Base-by-base conservation (phyloP, 2,113 vertebrate species). In the Ophthalmolycus amberensis region DNA sequence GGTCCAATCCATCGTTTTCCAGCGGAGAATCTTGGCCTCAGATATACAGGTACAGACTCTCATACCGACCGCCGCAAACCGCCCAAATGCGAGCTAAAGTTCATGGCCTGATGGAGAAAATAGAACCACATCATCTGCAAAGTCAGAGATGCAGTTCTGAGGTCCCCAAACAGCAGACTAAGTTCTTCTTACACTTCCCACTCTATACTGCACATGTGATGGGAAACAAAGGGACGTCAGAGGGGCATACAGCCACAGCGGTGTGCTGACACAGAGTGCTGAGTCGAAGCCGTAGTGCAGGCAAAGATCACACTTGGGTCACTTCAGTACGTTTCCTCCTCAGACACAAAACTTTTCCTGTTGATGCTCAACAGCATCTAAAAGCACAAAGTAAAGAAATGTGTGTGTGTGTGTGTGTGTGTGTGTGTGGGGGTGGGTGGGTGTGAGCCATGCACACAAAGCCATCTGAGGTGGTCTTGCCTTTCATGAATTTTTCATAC, bases 401-500 rank as follows among this genome's bases (percentile, higher is more conserved):
- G 20, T 1, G 50, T 71, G 72, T 71, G 52, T 76, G 50, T 44
- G 59, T 37, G 27, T 69, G 18, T 18, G 22, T 46, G 25, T n/a
- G n/a, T n/a, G n/a, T n/a, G n/a, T n/a, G n/a, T n/a, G n/a, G n/a
- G n/a, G n/a, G n/a, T n/a, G n/a, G n/a, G n/a, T n/a, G n/a, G n/a
- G 22, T 34, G 37, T 67, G 25, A 11, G 32, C 5, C 32, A 9
- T 40, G 52, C 15, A 40, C n/a, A 22, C 27, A 7, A 38, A 65
- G 32, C 62, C 32, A 18, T n/a, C 50, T 67, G 32, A 42, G 25
- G 37, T 22, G 14, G 22, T 2, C 15, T 5, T 40, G 42, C 18
- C 42, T 32, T 59, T 62, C 15, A 76, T 70, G 48, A 69, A 64
- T 85, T 52, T 76, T 88, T 82, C 40, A 79, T 76, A 9, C 40